phyloP scores from a whole-genome alignment of 1,140 invertebrate species.

The Druon quercuslanigerum region DNA sequence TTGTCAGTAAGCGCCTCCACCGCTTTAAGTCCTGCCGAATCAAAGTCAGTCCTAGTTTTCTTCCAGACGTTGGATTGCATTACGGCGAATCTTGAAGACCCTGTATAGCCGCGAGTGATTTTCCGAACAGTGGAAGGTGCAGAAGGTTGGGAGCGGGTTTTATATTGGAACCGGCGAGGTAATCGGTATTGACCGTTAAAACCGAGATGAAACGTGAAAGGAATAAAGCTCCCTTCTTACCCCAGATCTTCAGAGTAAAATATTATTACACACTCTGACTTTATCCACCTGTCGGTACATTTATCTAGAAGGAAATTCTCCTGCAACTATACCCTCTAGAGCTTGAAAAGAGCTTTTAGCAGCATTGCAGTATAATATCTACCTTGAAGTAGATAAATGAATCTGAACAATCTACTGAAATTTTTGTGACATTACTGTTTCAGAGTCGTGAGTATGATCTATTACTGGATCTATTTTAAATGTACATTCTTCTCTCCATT shows the following conservation, averaged over 20 bases:
- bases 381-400: not conserved
- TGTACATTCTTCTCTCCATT: too few relatives aligned
- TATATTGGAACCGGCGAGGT: slow-evolving; percentile 17
- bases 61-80: slow-evolving; percentile 36
- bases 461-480: too few relatives aligned
- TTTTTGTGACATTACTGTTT: too few relatives aligned
- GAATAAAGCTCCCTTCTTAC: slow-evolving; percentile 2
- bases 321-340: not conserved
- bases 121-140: slow-evolving; percentile 27
- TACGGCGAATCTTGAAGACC: slow-evolving; percentile 22
- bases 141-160: not conserved
- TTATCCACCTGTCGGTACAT: slow-evolving; percentile 14
- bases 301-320: not conserved
- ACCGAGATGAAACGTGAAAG: slow-evolving; percentile 25
- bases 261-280: slow-evolving; percentile 16
- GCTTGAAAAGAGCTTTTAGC: not conserved
- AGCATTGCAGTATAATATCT: not conserved
- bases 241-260: slow-evolving; percentile 24
- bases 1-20: slow-evolving; percentile 6
- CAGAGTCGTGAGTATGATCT: too few relatives aligned
- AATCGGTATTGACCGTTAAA: slow-evolving; percentile 26
- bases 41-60: slow-evolving; percentile 46
- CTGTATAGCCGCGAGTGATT: slow-evolving; percentile 23
- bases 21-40: slow-evolving; percentile 45
- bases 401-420: not conserved